Evolutionary conservation across 1,140 invertebrate genomes (phyloP).

Genomic region (Eubasilissa regina): DNA sequence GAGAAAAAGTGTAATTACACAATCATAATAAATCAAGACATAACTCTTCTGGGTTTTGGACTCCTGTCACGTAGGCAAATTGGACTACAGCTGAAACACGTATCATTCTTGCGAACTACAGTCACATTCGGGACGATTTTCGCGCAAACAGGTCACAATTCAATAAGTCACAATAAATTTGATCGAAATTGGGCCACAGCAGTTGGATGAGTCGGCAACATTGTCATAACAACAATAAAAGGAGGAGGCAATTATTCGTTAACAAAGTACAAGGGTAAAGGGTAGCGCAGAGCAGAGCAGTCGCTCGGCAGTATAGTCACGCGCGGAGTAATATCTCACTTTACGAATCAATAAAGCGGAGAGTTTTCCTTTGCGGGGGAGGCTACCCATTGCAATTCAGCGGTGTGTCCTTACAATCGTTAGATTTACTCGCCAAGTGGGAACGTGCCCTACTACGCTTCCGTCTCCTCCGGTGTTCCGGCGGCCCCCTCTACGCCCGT

Average conservation of each 20-base stretch:
- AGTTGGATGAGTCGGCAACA: conserved; percentile 22
- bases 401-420: conserved; percentile 56
- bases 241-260: conserved; percentile 34
- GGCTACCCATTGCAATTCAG: conserved; percentile 54
- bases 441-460: conserved; percentile 48
- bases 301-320: conserved; percentile 20
- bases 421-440: conserved; percentile 52
- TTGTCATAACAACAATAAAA: conserved; percentile 25
- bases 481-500: background rate
- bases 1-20: no score
- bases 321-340: conserved; percentile 46
- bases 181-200: background rate
- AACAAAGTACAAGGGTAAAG: conserved; percentile 22
- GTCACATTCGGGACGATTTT: no score
- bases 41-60: no score
- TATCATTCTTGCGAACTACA: no score
- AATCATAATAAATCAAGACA: no score
- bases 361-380: conserved; percentile 39
- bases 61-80: no score
- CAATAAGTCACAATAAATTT: conserved; percentile 21
- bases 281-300: conserved; percentile 12
- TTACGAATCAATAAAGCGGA: conserved; percentile 52
- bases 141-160: background rate
- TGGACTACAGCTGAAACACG: no score
- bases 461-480: conserved; percentile 14